Evolutionary conservation across 2,888 invertebrate species (phyloP).

Genomic region (Pyrochroa serraticornis): DNA sequence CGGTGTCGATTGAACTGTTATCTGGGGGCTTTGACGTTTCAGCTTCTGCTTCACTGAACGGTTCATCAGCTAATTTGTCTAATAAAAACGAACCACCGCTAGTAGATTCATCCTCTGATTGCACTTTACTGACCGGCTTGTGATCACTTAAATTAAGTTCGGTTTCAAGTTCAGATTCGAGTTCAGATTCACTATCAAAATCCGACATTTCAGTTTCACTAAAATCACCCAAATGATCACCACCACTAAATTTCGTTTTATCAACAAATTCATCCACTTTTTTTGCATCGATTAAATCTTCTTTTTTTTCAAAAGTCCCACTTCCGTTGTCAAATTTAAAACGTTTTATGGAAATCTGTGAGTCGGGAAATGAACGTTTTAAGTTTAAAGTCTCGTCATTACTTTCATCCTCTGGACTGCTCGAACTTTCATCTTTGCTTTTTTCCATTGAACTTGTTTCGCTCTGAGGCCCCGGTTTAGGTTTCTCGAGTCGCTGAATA

Average conservation of each 20-base stretch:
- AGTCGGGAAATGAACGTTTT: conserved; percentile 41
- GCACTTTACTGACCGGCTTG: conserved; percentile 43
- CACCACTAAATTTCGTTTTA: conserved; percentile 7
- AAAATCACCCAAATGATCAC: conserved; percentile 37
- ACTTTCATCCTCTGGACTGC: conserved; percentile 41
- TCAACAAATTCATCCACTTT: conserved; percentile 29
- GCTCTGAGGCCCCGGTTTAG: conserved; percentile 44
- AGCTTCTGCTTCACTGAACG: conserved; percentile 27
- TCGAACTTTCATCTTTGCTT: conserved; percentile 38
- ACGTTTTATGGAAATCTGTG: conserved; percentile 43
- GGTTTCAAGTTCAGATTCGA: conserved; percentile 58
- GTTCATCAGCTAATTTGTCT: conserved; percentile 51
- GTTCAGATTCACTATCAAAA: conserved; percentile 52
- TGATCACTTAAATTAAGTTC: conserved; percentile 47
- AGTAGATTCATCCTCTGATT: conserved; percentile 52
- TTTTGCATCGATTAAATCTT: neutral
- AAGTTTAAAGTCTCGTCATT: conserved; percentile 38
- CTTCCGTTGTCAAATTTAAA: conserved; percentile 42
- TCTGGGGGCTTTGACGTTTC: conserved; percentile 34
- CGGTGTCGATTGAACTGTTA: conserved; percentile 41
- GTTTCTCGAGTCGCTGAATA: conserved; percentile 61
- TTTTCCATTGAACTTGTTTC: conserved; percentile 36
- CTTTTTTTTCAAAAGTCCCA: conserved; percentile 36
- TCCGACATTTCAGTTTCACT: conserved; percentile 55
- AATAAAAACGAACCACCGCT: conserved; percentile 52